Percentiles rank a stretch among this genome's conserved stretches.
Evolutionary conservation across 2,797 vertebrate genomes (phyloP).

Genomic region (Helostoma temminkii): DNA sequence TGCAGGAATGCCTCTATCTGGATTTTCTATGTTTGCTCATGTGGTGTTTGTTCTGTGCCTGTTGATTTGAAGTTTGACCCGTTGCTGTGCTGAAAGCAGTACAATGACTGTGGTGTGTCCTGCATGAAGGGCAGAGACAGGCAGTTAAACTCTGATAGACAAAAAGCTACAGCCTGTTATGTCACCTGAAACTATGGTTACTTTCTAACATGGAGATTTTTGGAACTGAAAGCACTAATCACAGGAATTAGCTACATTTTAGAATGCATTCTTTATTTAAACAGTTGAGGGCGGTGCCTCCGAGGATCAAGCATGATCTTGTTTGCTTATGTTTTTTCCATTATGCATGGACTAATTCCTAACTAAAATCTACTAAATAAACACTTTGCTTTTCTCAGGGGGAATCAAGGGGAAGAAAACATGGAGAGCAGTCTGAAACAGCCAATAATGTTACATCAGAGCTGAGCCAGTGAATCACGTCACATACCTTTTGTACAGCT

Average conservation of each 20-base stretch:
- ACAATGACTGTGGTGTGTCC: conserved; percentile 23
- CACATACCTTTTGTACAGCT: conserved; percentile 67
- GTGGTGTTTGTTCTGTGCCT: conserved; percentile 72
- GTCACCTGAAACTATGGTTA: conserved; percentile 43
- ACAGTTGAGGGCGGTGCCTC: conserved; percentile 31
- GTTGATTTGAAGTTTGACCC: conserved; percentile 81
- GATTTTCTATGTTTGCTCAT: conserved; percentile 63
- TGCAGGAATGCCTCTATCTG: conserved; percentile 66
- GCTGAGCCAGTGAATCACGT: conserved; percentile 32
- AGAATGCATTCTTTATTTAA: conserved; percentile 23
- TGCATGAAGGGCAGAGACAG: conserved; percentile 34
- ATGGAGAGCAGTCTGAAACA: conserved; percentile 43
- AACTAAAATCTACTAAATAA: conserved; percentile 15
- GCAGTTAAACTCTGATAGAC: conserved; percentile 28
- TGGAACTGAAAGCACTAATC: not conserved
- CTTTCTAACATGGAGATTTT: not conserved
- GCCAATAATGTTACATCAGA: conserved; percentile 35
- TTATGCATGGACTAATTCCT: conserved; percentile 41
- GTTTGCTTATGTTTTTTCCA: conserved; percentile 48
- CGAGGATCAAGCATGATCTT: conserved; percentile 14
- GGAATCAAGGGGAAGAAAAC: conserved; percentile 27
- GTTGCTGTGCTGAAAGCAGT: conserved; percentile 55
- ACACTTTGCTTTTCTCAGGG: conserved; percentile 7
- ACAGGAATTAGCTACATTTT: conserved; percentile 34
- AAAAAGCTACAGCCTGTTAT: conserved; percentile 26